phyloP scores from a whole-genome alignment of 1,140 invertebrate species.

The Drosophila ambigua region DNA sequence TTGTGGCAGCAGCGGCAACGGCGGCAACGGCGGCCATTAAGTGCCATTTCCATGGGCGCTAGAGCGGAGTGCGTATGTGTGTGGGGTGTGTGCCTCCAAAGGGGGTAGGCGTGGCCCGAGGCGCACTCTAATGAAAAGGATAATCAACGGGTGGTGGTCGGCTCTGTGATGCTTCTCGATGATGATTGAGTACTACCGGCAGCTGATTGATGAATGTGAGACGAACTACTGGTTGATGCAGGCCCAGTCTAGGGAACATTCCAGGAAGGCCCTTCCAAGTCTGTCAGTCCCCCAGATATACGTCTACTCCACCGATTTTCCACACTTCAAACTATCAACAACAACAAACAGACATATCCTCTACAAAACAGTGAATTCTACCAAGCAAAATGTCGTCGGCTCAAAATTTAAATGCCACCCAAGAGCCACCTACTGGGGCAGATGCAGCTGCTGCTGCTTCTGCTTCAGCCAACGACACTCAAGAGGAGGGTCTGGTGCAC shows the following conservation, averaged over 20 bases:
- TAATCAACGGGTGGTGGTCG: slow-evolving; percentile 62
- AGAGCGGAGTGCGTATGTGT: slow-evolving; percentile 32
- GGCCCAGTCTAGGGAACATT: too few relatives aligned
- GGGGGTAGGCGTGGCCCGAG: slow-evolving; percentile 11
- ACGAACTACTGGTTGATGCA: not conserved
- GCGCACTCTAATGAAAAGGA: slow-evolving; percentile 59
- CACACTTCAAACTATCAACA: not conserved
- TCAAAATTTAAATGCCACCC: too few relatives aligned
- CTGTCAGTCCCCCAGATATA: not conserved
- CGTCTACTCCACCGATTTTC: not conserved
- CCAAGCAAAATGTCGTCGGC: too few relatives aligned
- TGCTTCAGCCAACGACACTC: too few relatives aligned
- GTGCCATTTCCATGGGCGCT: slow-evolving; percentile 62
- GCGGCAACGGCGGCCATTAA: slow-evolving; percentile 53
- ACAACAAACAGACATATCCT: too few relatives aligned
- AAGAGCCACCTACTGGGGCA: too few relatives aligned
- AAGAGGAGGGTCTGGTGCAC: too few relatives aligned
- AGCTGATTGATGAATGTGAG: slow-evolving; percentile 40
- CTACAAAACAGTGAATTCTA: too few relatives aligned
- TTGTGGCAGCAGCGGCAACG: not conserved
- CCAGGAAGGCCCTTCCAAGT: not conserved
- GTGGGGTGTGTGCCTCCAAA: slow-evolving; percentile 1
- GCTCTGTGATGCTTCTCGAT: slow-evolving; percentile 6
- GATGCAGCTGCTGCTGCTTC: too few relatives aligned
- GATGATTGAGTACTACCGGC: slow-evolving; percentile 47